A percentile compares a stretch with the other conserved stretches of the same genome.
These are phyloP conservation scores for Molossus molossus DNA, from an alignment of 2,797 vertebrate species.

Conservation along the genomic window DNA sequence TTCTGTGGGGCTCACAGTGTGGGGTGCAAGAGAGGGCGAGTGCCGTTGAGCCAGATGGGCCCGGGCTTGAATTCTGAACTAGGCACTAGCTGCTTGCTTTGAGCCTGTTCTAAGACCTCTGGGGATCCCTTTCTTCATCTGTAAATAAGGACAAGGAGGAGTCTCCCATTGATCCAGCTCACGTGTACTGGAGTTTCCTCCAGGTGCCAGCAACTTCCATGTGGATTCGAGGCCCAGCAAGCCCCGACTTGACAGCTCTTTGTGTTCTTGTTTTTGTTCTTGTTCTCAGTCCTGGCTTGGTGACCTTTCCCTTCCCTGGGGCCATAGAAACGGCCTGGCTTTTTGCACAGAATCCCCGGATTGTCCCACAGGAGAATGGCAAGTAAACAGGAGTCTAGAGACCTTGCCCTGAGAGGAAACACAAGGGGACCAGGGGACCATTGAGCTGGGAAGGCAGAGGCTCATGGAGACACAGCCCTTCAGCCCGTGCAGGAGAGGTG, in stretches of 20 bases:
- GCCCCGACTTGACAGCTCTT: neutral
- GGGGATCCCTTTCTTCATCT: neutral
- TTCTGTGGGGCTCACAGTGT: neutral
- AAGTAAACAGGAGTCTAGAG: neutral
- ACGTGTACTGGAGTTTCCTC: neutral
- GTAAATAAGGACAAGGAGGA: neutral
- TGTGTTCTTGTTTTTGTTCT: neutral
- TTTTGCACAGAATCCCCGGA: neutral
- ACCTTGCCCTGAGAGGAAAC: neutral
- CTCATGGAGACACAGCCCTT: neutral
- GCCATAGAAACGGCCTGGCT: neutral
- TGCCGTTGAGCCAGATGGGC: accelerated
- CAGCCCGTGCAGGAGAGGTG: neutral
- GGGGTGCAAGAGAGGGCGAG: neutral
- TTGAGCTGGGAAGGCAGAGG: neutral
- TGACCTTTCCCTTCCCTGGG: neutral
- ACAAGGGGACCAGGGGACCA: neutral
- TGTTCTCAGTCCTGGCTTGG: neutral
- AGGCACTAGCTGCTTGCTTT: neutral
- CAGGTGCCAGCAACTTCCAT: neutral
- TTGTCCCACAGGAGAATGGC: accelerated
- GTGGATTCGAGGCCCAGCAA: no score
- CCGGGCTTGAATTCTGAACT: neutral
- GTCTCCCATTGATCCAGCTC: neutral
- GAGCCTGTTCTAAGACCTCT: neutral